Conservation (phyloP, 2,888 invertebrate species). For the Tortricodes alternella region DNA sequence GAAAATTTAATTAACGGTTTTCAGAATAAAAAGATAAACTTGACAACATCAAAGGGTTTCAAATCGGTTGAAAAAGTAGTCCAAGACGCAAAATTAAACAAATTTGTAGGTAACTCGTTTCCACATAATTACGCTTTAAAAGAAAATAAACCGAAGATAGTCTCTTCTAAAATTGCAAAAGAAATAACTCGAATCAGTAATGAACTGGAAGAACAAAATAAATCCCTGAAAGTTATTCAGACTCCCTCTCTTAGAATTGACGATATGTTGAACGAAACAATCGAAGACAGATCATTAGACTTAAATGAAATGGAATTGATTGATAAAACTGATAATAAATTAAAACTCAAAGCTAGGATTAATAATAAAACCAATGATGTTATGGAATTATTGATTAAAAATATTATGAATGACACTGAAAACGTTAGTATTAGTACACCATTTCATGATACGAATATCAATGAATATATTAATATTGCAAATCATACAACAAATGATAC, state of each 20-base stretch:
- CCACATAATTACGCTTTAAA: neutral
- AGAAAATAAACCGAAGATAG: neutral
- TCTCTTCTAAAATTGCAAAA: neutral
- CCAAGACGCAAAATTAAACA: neutral
- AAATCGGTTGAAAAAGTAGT: neutral
- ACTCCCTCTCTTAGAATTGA: neutral
- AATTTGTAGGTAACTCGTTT: neutral
- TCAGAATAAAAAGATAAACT: neutral
- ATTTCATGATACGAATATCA: neutral
- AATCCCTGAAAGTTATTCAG: slow-evolving; percentile 37
- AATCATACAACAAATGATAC: neutral
- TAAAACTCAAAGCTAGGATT: neutral
- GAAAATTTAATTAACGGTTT: neutral
- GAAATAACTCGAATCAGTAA: too few relatives aligned
- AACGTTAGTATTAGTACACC: neutral
- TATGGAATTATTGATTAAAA: slow-evolving; percentile 1
- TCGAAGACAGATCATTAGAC: slow-evolving; percentile 1
- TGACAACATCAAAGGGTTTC: neutral
- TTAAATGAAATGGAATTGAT: neutral
- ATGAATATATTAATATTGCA: too few relatives aligned
- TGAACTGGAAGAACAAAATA: slow-evolving; percentile 30
- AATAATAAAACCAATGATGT: neutral
- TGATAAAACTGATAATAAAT: neutral
- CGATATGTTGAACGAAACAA: neutral
- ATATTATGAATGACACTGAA: neutral